These are phyloP conservation scores for Setophaga coronata DNA, from an alignment of 2,113 vertebrate species.

Conservation along the genomic window DNA sequence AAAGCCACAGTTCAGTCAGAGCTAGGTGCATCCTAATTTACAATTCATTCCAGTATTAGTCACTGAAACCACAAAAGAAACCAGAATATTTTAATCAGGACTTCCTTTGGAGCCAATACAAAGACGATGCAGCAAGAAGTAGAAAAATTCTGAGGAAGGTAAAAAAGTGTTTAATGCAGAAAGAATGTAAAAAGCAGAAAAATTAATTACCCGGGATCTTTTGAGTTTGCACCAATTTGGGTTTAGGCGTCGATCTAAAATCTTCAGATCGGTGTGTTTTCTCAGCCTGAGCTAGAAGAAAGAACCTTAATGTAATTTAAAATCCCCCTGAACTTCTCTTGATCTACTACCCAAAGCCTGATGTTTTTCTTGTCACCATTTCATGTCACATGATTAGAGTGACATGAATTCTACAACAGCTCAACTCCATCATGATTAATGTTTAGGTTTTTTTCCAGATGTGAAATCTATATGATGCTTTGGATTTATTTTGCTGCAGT, in stretches of 20 bases:
- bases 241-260: constrained; percentile 27
- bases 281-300: constrained; percentile 41
- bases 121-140: background rate
- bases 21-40: background rate
- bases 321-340: background rate
- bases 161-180: background rate
- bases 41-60: background rate
- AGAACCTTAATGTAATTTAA: background rate
- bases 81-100: background rate
- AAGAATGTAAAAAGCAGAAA: background rate
- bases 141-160: background rate
- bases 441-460: background rate
- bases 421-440: background rate
- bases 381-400: background rate
- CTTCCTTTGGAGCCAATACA: background rate
- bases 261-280: background rate
- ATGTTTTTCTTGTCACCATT: background rate
- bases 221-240: constrained; percentile 26
- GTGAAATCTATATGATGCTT: background rate
- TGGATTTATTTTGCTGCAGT: background rate
- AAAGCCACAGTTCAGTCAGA: background rate
- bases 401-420: background rate
- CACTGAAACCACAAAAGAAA: background rate
- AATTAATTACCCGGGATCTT: constrained; percentile 39
- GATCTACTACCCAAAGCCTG: background rate